Base-by-base conservation (phyloP, 2,797 vertebrate species). In the Gallinago solitaria region DNA sequence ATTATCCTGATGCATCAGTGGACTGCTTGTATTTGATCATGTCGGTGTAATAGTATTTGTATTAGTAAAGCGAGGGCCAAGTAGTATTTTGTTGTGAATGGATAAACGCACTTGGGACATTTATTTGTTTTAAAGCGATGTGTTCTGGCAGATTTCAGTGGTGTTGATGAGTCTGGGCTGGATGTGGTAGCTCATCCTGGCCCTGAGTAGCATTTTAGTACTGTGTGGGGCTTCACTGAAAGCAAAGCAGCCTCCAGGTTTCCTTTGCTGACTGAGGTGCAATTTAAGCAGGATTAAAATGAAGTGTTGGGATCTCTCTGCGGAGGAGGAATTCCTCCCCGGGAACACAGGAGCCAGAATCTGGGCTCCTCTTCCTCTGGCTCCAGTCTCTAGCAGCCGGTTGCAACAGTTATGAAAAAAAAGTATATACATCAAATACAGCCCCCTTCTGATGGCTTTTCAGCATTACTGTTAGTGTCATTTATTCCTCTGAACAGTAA, bases 1-100 rank as follows among this genome's bases (percentile, higher is more conserved):
- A 96, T 97, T 96, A 74, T 89, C 93, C 89, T 87, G 82, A 78
- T 93, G 89, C 69, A 71, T 91, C 81, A 76, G 61, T 83, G 93
- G 71, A 83, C 56, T 5, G 43, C 90, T 96, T 93, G 92, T 92
- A 35, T 96, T 95, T 96, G 93, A 93, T 96, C 74, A 59, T 80
- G 43, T 73, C 59, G 71, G n/a, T 94, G n/a, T 90, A 70, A 83
- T 67, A 84, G 30, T 87, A 78, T 93, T 88, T 95, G 63, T 83
- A 77, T 90, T 91, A 95, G 90, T 95, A 86, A 93, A 97, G 84
- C 25, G 35, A 93, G 59, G 91, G 64, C 89, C 53, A 63, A 93
- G 67, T 65, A 95, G 73, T 64, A 89, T 93, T 95, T 95, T 4
- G 23, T 28, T 85, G 56, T 83, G 86, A 93, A 94, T 57, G 67